These are phyloP conservation scores for Argya squamiceps DNA, from an alignment of 2,797 vertebrate genomes.

Conservation along the genomic window DNA sequence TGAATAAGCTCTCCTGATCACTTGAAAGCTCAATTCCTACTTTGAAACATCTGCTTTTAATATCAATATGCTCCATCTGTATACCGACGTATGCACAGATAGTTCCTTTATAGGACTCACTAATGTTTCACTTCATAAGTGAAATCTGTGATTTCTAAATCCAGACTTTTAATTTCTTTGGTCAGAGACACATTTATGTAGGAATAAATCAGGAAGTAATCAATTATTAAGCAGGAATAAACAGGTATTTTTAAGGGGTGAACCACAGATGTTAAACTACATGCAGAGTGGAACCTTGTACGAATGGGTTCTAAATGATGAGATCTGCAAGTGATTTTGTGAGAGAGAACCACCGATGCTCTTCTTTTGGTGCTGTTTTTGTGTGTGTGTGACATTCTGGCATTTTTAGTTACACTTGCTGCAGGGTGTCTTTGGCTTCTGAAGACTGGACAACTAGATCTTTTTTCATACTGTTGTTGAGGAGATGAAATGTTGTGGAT, in stretches of 20 bases:
- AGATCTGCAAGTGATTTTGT: background rate
- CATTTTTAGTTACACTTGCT: background rate
- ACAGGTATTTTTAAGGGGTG: background rate
- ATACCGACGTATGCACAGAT: background rate
- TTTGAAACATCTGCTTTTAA: background rate
- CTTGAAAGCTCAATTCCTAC: background rate
- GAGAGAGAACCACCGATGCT: background rate
- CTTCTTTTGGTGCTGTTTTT: background rate
- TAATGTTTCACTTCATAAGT: background rate
- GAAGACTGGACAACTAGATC: background rate
- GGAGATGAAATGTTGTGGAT: background rate
- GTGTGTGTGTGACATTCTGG: background rate
- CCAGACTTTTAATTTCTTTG: background rate
- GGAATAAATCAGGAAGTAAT: background rate
- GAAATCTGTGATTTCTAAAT: background rate
- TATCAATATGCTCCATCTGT: background rate
- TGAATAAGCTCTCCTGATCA: background rate
- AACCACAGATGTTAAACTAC: background rate
- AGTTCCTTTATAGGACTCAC: background rate
- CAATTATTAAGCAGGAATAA: background rate
- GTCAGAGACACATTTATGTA: background rate
- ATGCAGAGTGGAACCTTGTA: background rate
- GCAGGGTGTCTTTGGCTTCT: background rate
- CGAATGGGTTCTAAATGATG: background rate
- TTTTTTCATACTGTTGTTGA: background rate